Base-by-base conservation (phyloP, 2,797 vertebrate species). In the Australoheros facetus region DNA sequence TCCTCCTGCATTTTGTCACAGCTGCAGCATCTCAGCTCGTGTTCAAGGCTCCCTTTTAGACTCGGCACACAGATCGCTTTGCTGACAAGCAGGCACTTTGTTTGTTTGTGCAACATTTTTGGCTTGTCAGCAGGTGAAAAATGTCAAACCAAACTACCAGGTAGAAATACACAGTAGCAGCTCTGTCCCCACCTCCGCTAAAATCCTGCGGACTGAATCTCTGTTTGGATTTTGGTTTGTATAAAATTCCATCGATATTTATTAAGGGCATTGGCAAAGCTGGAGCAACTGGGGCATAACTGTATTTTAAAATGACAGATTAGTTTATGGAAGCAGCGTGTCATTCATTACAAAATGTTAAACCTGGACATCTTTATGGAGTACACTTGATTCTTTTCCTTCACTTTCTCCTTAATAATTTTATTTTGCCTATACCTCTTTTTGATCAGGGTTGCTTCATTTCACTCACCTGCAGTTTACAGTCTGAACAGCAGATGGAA, bases 401-500 rank as follows among this genome's bases (percentile, higher is more conserved):
- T 51, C 17, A 7, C 19, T 51, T 51, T 51, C 17, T 30, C 42
- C 42, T 66, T 3, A 66, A 17, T 66, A 45, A 7, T 66, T 66
- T 66, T 48, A 12, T 66, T 48, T 66, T 48, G 14, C 42, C 48
- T 48, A 19, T 26, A 19, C 23, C 48, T 10, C 42, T 51, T 16
- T 69, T 12, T 51, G 28, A 69, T 2, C 30, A 69, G 17, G 42
- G 16, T 30, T 30, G 26, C 48, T 66, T 66, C 62, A 66, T 66
- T 30, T 66, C 62, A 28, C 23, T 19, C 28, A 28, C 42, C 2
- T 90, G 90, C 77, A 91, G 56, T 92, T 78, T 54, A 34, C 51
- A 16, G 12, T 64, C 17, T 82, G 80, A 87, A 79, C 94, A 93
- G 89, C 87, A 94, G 94, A 71, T 90, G 92, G 93, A 79, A 73